Evolutionary conservation across 2,113 vertebrate species (phyloP).

Genomic region (Pedionomus torquatus): DNA sequence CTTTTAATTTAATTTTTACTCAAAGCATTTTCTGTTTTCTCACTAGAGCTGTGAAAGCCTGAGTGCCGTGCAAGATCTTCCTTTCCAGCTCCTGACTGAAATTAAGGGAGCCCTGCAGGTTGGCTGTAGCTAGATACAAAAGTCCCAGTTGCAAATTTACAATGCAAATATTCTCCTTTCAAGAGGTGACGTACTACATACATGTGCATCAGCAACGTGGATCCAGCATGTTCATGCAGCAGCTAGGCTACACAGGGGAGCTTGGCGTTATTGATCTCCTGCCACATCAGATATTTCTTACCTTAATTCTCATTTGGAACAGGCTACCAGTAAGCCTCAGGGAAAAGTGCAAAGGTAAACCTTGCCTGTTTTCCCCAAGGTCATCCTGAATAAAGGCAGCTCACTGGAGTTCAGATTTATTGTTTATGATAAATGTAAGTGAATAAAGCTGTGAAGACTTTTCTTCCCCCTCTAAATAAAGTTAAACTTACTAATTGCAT

Average conservation of each 20-base stretch:
- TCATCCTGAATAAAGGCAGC: background rate
- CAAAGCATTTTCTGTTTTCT: background rate
- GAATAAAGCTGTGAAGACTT: background rate
- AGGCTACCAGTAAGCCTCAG: background rate
- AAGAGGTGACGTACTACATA: background rate
- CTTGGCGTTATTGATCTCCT: background rate
- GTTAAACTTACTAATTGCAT: background rate
- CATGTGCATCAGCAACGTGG: rapidly evolving
- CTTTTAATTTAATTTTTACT: background rate
- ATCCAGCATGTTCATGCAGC: background rate
- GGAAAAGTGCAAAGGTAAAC: background rate
- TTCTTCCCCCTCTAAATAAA: rapidly evolving
- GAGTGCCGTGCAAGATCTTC: background rate
- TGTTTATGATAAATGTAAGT: background rate
- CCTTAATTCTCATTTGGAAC: background rate
- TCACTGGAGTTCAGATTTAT: background rate
- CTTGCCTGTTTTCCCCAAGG: background rate
- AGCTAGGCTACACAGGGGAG: background rate
- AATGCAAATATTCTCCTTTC: background rate
- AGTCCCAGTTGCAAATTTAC: background rate
- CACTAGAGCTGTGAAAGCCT: background rate
- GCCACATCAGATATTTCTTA: background rate
- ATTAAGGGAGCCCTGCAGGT: background rate
- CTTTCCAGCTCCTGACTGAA: background rate
- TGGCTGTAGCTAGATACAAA: background rate